Base-by-base conservation (phyloP, 2,888 invertebrate genomes). In the Petrolisthes cinctipes region DNA sequence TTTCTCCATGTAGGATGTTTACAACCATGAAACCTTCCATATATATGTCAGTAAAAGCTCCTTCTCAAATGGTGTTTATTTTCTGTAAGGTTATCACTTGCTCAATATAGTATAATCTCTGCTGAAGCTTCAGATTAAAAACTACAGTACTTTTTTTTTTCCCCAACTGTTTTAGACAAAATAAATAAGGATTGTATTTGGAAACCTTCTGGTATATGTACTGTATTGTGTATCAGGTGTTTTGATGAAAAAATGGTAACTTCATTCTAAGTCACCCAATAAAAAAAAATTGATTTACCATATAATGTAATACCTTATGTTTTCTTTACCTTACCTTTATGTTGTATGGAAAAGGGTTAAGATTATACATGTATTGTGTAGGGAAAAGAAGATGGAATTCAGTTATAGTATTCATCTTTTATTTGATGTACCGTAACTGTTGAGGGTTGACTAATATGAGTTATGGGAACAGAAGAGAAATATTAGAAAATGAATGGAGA, bases 221-320 rank as follows among this genome's bases (percentile, higher is more conserved):
- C 17, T 82, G 82, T 82, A 82, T 57, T 66, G 68, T 51, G 82
- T 79, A 56, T 82, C 68, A 66, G 68, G 68, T 82, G 82, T 82
- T 66, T 84, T 76, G 61, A 75, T 57, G 78, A 84, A 61, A 66
- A 83, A 83, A 75, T 83, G 83, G 75, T 84, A 76, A 78, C 5
- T 84, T 84, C 84, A 84, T 76, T 84, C 84, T 84, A 84, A 84
- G 84, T 84, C 84, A 84, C 84, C 80, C 61, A 84, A 84, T 84
- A 78, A 84, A 84, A 9, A 51, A 20, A 66, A 61, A 84, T 83
- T 76, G 20, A 61, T 57, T 80, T 79, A 71, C 71, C 37, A 37
- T 37, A 37, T 37, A 37, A 37, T 37, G 37, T 37, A 37, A 37
- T 37, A 37, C 37, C 37, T 37, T 37, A 37, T 1, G 37, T 37